phyloP scores from a whole-genome alignment of 2,113 vertebrate species.

The Poeciliopsis turrubarensis region DNA sequence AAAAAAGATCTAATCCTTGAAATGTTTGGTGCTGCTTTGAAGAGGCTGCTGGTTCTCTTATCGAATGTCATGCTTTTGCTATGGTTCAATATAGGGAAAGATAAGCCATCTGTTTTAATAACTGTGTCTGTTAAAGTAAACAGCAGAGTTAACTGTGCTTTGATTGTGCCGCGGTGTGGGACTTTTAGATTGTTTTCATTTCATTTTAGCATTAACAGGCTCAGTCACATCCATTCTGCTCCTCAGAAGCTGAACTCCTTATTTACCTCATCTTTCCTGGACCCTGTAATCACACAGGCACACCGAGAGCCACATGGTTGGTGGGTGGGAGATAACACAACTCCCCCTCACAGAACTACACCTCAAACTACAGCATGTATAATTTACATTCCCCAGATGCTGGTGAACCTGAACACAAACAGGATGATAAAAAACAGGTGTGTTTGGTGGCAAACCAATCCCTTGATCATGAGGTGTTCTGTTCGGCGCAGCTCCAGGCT shows the following conservation, averaged over 20 bases:
- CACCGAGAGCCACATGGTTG: constrained; percentile 27
- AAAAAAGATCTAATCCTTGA: neutral
- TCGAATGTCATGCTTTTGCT: neutral
- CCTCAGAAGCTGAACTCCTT: constrained; percentile 48
- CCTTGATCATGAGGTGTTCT: constrained; percentile 21
- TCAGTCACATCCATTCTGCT: constrained; percentile 30
- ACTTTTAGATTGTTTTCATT: constrained; percentile 14
- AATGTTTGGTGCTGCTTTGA: constrained; percentile 1
- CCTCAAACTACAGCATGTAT: constrained; percentile 71
- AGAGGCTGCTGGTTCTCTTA: neutral
- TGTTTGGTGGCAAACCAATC: constrained; percentile 45
- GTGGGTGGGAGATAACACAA: constrained; percentile 2
- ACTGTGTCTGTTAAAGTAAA: constrained; percentile 40
- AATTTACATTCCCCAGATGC: constrained; percentile 82
- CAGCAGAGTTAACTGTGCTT: constrained; percentile 26
- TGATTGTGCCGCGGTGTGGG: constrained; percentile 15
- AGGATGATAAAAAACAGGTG: constrained; percentile 78
- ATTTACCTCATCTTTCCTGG: constrained; percentile 65
- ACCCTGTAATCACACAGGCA: constrained; percentile 71
- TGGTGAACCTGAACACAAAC: constrained; percentile 76
- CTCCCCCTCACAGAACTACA: constrained; percentile 38
- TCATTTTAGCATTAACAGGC: constrained; percentile 25
- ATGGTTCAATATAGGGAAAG: neutral
- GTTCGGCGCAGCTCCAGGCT: constrained; percentile 16
- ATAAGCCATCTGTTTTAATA: constrained; percentile 28